phyloP scores from a whole-genome alignment of 2,113 vertebrate genomes.

The Colinus virginianus region DNA sequence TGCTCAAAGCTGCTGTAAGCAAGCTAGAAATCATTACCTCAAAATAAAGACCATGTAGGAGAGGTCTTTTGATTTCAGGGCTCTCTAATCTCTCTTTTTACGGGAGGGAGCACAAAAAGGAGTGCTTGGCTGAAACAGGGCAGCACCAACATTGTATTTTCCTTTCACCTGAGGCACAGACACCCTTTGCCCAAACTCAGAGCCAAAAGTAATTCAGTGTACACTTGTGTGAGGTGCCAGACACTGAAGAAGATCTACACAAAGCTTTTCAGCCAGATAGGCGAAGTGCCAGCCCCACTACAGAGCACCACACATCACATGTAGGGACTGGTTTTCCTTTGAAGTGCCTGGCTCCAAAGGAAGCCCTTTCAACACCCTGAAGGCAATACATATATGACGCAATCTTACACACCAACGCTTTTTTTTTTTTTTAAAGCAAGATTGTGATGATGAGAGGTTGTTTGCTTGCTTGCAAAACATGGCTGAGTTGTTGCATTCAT shows the following conservation, averaged over 20 bases:
- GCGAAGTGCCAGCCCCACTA: accelerated
- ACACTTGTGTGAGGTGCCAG: background rate
- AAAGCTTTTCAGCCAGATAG: background rate
- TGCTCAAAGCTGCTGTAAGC: background rate
- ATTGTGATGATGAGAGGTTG: background rate
- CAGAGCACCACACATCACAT: background rate
- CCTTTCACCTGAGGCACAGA: background rate
- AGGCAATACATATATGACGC: background rate
- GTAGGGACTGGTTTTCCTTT: background rate
- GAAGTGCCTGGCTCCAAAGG: background rate
- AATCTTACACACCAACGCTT: background rate
- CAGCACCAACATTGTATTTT: background rate
- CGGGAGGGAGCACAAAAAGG: background rate
- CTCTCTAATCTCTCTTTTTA: background rate
- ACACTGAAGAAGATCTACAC: background rate
- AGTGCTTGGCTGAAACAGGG: background rate
- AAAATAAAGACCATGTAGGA: background rate
- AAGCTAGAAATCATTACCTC: background rate
- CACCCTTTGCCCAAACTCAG: background rate
- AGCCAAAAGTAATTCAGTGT: background rate
- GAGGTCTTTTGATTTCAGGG: background rate
- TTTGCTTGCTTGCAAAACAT: background rate
- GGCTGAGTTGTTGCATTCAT: background rate
- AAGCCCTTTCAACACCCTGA: background rate
- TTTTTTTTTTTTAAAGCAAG: background rate